Percentiles rank a stretch among this genome's conserved stretches.
Conservation (phyloP, 2,888 invertebrate species). For the Eilema griseolum region DNA sequence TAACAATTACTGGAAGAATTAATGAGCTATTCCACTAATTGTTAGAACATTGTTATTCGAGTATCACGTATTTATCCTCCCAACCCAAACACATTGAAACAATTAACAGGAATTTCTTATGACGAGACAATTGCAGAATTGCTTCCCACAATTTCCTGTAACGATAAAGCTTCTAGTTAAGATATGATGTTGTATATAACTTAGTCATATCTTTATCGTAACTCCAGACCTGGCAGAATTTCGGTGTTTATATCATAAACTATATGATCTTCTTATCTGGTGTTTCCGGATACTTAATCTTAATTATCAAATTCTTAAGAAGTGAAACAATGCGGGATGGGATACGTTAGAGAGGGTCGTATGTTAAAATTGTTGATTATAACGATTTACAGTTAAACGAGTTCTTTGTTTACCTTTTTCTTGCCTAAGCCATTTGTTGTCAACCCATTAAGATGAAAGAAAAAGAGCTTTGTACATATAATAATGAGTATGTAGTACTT, state of each 20-base stretch:
- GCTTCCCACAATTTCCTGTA: conserved; percentile 62
- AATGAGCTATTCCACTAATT: not conserved
- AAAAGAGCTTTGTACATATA: not conserved
- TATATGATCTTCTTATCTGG: not conserved
- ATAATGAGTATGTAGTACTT: too few species aligned
- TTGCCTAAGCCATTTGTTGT: not conserved
- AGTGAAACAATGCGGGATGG: not conserved
- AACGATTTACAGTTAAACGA: not conserved
- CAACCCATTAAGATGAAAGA: not conserved
- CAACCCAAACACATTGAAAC: conserved; percentile 4
- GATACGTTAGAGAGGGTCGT: too few species aligned
- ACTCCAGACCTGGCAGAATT: not conserved
- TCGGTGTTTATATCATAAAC: not conserved
- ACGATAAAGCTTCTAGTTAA: conserved; percentile 47
- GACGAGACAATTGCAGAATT: conserved; percentile 43
- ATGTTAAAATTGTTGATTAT: not conserved
- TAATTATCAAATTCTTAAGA: not conserved
- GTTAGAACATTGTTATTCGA: not conserved
- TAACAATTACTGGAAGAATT: not conserved
- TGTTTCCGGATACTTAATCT: not conserved
- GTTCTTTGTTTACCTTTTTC: not conserved
- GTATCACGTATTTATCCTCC: not conserved
- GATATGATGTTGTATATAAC: conserved; percentile 13
- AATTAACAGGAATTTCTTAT: conserved; percentile 48
- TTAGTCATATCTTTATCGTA: conserved; percentile 1